These are phyloP conservation scores for Kryptopterus vitreolus DNA, from an alignment of 2,797 vertebrate species.

Conservation along the genomic window DNA sequence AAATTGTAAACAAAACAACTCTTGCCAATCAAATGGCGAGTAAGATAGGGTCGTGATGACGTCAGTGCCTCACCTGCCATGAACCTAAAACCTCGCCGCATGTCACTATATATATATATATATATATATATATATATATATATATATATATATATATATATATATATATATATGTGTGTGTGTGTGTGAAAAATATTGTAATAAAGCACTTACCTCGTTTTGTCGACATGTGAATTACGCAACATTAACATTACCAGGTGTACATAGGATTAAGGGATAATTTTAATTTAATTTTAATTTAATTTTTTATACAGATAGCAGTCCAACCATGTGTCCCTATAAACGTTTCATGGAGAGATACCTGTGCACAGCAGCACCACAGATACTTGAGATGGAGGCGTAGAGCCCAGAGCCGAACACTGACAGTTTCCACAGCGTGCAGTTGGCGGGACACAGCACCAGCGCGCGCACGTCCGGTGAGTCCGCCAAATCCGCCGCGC, in stretches of 20 bases:
- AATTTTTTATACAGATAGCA: neutral
- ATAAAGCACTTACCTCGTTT: neutral
- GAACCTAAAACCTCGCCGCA: no score
- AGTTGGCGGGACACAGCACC: slow-evolving; percentile 84
- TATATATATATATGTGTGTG: no score
- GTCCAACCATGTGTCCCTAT: neutral
- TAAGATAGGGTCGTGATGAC: no score
- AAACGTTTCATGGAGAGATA: slow-evolving; percentile 55
- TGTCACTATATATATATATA: no score
- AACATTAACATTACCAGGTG: neutral
- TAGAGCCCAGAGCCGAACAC: slow-evolving; percentile 88
- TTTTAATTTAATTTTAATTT: no score
- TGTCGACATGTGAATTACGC: neutral
- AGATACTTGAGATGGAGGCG: slow-evolving; percentile 88
- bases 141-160: no score
- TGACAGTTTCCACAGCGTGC: slow-evolving; percentile 72
- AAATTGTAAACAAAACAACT: no score
- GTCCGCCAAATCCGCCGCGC: slow-evolving; percentile 81
- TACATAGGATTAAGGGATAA: neutral
- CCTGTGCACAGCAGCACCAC: slow-evolving; percentile 90
- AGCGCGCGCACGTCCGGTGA: slow-evolving; percentile 66
- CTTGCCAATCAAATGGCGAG: no score
- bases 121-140: no score
- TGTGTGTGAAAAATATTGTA: no score
- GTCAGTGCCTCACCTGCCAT: no score